Evolutionary conservation across 2,888 invertebrate species (phyloP).

Genomic region (Oscheius sp.): DNA sequence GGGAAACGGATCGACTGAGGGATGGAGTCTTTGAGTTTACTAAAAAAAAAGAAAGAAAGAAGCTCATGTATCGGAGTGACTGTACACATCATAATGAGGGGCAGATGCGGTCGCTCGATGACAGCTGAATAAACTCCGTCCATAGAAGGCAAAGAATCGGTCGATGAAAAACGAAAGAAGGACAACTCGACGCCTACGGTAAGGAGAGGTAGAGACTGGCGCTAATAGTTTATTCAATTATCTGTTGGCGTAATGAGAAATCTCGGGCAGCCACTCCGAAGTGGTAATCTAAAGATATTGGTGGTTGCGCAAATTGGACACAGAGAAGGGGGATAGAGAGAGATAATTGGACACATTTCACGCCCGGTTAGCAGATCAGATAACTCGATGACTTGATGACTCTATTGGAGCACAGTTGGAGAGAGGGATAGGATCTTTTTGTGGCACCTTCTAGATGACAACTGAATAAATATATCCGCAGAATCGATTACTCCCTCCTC

Average conservation of each 20-base stretch:
- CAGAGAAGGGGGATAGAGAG: conserved; percentile 11
- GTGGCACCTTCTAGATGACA: too few species aligned
- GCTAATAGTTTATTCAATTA: conserved; percentile 29
- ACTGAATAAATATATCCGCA: too few species aligned
- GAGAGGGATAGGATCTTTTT: too few species aligned
- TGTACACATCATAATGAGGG: conserved; percentile 25
- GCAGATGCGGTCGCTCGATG: conserved; percentile 24
- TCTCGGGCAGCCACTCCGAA: conserved; percentile 18
- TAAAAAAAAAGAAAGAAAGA: background rate
- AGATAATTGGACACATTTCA: conserved; percentile 12
- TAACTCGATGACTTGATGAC: background rate
- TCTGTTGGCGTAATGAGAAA: conserved; percentile 30
- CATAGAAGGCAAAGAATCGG: conserved; percentile 5
- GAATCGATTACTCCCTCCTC: too few species aligned
- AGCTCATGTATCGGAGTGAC: conserved; percentile 13
- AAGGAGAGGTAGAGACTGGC: background rate
- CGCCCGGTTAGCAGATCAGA: conserved; percentile 8
- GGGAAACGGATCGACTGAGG: conserved; percentile 13
- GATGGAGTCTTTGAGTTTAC: background rate
- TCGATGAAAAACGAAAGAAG: conserved; percentile 1
- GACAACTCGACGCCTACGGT: conserved; percentile 17
- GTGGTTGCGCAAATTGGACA: conserved; percentile 24
- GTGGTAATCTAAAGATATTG: conserved; percentile 31
- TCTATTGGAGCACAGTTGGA: background rate
- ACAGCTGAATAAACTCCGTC: conserved; percentile 26